Conservation (phyloP, 2,888 invertebrate species). For the Parnassius apollo region DNA sequence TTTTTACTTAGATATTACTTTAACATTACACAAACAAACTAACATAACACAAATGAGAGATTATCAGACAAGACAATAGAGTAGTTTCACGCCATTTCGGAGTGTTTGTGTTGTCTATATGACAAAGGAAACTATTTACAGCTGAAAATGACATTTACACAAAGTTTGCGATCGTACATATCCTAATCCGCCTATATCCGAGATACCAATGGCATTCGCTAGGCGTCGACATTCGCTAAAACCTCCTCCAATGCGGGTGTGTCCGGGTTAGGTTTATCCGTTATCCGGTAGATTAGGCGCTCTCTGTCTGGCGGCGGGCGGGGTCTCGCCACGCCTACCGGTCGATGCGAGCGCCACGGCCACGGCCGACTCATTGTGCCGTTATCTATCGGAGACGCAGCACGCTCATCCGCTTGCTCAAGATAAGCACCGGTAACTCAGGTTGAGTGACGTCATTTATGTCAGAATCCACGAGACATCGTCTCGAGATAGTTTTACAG, state of each 20-base stretch:
- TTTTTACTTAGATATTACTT: no score
- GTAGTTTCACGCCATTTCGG: neutral
- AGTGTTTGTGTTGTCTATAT: neutral
- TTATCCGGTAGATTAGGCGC: conserved; percentile 77
- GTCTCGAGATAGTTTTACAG: neutral
- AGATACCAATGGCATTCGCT: conserved; percentile 70
- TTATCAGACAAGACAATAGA: neutral
- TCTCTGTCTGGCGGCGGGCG: conserved; percentile 69
- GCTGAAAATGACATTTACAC: conserved; percentile 10
- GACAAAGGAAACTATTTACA: neutral
- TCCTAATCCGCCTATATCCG: conserved; percentile 73
- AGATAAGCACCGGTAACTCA: conserved; percentile 50
- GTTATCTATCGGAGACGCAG: conserved; percentile 74
- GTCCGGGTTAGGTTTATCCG: conserved; percentile 72
- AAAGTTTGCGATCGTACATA: conserved; percentile 39
- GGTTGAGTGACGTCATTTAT: neutral
- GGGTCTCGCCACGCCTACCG: conserved; percentile 75
- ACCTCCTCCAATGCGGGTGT: conserved; percentile 71
- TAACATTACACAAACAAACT: no score
- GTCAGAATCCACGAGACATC: neutral
- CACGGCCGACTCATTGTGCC: conserved; percentile 58
- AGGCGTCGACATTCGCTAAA: conserved; percentile 67
- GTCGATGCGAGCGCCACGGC: conserved; percentile 64
- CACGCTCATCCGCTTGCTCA: conserved; percentile 71
- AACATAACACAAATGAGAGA: no score